Evolutionary conservation across 1,140 invertebrate species (phyloP), one percentile per base, ranked within the genome.

Genomic region (Bombus soroeensis): DNA sequence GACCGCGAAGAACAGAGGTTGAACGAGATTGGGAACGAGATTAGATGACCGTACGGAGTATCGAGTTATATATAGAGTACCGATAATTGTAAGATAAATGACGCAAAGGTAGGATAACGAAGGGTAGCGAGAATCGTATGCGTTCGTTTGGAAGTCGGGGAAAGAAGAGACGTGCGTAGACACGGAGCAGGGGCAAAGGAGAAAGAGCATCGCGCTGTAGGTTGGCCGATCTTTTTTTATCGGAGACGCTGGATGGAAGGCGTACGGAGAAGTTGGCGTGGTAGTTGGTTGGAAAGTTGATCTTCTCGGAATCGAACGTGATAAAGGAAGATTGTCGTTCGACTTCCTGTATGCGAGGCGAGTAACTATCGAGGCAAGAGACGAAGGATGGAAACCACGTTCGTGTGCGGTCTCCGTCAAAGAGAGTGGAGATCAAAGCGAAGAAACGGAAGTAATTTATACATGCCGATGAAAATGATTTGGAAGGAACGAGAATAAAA

Each of bases 401-500:
- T 57, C 47, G 47, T 53, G 66, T 76, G 18, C 73, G 53, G 37
- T 84, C 75, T 84, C 64, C 82, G 75, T 13, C 66, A 72, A 79
- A 83, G 73, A 59, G 32, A 57, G n/a, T 8, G 32, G 1, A 39
- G 18, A 13, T 2, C n/a, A 47, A 80, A 32, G 28, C 1, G 59
- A 39, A 81, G 25, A 64, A 47, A 37, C 15, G n/a, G 2, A 39
- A 57, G 64, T 28, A 75, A 41, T 66, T 10, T 71, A 41, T 68
- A 6, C 62, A 15, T 37, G 62, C 64, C 47, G 22, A 57, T 47
- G 22, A 64, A 41, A 22, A 87, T 39, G 41, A 32, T 15, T 62
- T 12, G 3, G 4, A 78, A 68, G 66, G 78, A n/a, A 75, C 13
- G 66, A 9, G 72, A 64, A 41, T 71, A 73, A 43, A 6, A 41